These are phyloP conservation scores for Alectoris magna DNA, from an alignment of 2,797 vertebrate species.

Conservation along the genomic window DNA sequence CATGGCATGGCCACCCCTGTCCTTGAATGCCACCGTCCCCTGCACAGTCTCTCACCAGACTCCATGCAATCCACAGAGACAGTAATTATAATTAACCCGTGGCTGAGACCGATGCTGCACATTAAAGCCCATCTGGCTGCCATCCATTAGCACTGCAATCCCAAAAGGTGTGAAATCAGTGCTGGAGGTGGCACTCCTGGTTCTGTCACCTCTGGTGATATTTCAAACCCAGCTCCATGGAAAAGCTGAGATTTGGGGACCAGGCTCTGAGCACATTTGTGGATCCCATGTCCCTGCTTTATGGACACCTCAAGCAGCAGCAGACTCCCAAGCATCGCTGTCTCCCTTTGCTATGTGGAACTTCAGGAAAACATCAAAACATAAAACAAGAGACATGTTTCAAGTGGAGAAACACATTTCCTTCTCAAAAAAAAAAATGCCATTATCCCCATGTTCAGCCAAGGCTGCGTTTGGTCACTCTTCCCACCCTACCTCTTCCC, in stretches of 20 bases:
- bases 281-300: neutral
- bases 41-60: neutral
- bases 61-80: neutral
- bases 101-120: neutral
- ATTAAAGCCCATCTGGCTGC: neutral
- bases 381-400: neutral
- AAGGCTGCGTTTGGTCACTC: too few species aligned
- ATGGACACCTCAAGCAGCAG: neutral
- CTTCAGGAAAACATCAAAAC: neutral
- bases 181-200: neutral
- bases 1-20: neutral
- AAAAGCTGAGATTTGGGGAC: neutral
- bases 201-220: neutral
- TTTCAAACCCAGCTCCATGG: neutral
- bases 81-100: neutral
- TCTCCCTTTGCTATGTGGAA: neutral
- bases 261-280: neutral
- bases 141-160: neutral
- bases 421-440: too few species aligned
- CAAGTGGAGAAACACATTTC: rapidly evolving
- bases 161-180: neutral
- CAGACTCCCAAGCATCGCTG: too few species aligned
- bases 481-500: rapidly evolving
- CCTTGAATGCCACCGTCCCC: neutral
- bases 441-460: too few species aligned